Evolutionary conservation across 2,888 invertebrate genomes (phyloP).

Genomic region (Fissipunctia ypsillon): DNA sequence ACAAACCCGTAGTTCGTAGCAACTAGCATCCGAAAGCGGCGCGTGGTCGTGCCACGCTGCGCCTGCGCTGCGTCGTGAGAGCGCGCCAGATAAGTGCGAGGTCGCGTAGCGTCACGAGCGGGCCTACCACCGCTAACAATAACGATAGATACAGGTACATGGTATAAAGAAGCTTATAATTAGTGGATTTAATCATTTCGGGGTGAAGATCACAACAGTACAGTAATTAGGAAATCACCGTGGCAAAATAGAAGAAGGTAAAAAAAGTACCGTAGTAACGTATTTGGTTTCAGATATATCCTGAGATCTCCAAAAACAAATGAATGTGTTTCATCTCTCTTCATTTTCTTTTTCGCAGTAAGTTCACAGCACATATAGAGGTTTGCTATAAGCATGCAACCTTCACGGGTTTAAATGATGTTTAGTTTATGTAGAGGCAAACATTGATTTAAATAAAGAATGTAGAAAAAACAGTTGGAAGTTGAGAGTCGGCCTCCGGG

Average conservation of each 20-base stretch:
- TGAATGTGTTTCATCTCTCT: neutral
- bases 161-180: slow-evolving; percentile 44
- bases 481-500: too few species aligned
- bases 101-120: slow-evolving; percentile 86
- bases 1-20: slow-evolving; percentile 73
- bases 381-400: too few species aligned
- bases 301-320: neutral
- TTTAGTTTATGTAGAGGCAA: too few species aligned
- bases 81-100: slow-evolving; percentile 87
- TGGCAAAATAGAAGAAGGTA: neutral
- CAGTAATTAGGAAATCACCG: neutral
- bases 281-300: neutral
- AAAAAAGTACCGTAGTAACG: neutral
- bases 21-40: slow-evolving; percentile 72
- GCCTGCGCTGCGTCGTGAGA: slow-evolving; percentile 85
- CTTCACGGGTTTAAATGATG: too few species aligned
- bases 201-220: neutral
- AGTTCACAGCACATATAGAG: too few species aligned
- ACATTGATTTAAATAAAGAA: too few species aligned
- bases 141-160: slow-evolving; percentile 48
- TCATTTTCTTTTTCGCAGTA: neutral
- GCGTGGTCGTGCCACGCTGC: slow-evolving; percentile 81
- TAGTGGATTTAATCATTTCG: slow-evolving; percentile 38
- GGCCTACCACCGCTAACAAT: slow-evolving; percentile 68
- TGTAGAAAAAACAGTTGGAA: too few species aligned